A percentile compares a stretch with the other conserved stretches of the same genome.
Conservation (phyloP, 2,888 invertebrate genomes). For the Lydus trimaculatus region DNA sequence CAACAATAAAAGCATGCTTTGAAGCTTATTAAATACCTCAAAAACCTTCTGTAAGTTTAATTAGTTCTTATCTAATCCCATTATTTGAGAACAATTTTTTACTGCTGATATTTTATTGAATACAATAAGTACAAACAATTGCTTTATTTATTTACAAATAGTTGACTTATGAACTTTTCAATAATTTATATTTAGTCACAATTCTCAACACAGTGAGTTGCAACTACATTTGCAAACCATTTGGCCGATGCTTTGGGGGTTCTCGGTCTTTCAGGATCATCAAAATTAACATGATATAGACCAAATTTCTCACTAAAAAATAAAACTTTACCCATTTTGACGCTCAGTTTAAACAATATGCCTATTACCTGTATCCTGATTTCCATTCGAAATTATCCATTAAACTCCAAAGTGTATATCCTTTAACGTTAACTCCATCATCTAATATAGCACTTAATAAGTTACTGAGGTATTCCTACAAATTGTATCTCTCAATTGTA, state of each 20-base stretch:
- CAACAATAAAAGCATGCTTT: too few relatives aligned
- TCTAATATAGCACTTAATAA: slow-evolving; percentile 53
- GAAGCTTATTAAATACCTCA: too few relatives aligned
- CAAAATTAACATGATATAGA: slow-evolving; percentile 72
- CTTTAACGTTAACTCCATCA: slow-evolving; percentile 57
- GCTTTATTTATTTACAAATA: not conserved
- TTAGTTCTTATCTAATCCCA: too few relatives aligned
- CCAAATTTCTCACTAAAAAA: slow-evolving; percentile 70
- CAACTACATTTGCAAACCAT: slow-evolving; percentile 65
- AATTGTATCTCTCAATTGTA: slow-evolving; percentile 11
- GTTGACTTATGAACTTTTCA: not conserved
- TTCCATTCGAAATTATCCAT: slow-evolving; percentile 62
- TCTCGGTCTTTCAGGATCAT: slow-evolving; percentile 65
- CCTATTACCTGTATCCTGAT: slow-evolving; percentile 45
- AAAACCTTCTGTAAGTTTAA: too few relatives aligned
- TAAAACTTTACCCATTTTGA: slow-evolving; percentile 44
- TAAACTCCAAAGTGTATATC: slow-evolving; percentile 55
- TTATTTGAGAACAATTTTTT: too few relatives aligned
- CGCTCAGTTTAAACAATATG: not conserved
- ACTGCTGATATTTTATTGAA: too few relatives aligned
- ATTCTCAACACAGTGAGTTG: slow-evolving; percentile 43
- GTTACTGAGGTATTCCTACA: slow-evolving; percentile 60
- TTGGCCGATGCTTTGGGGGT: slow-evolving; percentile 70
- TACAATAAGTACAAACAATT: not conserved
- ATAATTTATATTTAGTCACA: not conserved